Evolutionary conservation across 1,140 invertebrate species (phyloP).

Genomic region (Oedothorax gibbosus): DNA sequence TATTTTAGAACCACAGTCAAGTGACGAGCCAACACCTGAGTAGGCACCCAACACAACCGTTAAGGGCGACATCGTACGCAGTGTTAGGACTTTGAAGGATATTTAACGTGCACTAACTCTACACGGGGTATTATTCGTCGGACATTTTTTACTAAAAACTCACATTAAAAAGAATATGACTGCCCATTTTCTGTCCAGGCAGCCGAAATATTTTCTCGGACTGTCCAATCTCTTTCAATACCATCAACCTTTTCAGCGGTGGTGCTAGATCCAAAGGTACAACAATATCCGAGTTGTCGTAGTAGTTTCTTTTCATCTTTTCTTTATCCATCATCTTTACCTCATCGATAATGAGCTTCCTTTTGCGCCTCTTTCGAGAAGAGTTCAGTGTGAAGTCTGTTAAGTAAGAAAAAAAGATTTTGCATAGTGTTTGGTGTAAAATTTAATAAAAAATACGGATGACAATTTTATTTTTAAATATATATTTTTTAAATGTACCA

Average conservation of each 20-base stretch:
- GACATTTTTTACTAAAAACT: no score
- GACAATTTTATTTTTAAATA: no score
- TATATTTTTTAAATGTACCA: no score
- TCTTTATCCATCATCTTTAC: conserved; percentile 99
- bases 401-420: not conserved
- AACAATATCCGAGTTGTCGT: conserved; percentile 96
- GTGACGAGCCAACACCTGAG: no score
- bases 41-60: no score
- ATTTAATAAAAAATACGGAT: not conserved
- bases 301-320: conserved; percentile 98
- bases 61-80: no score
- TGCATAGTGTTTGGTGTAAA: not conserved
- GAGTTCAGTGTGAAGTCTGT: conserved; percentile 34
- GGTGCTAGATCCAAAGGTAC: conserved; percentile 98
- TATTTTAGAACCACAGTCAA: no score
- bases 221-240: conserved; percentile 98
- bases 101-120: no score
- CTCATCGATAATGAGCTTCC: conserved; percentile 97
- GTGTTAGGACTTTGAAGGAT: no score
- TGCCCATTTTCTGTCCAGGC: conserved; percentile 89
- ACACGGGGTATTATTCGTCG: no score
- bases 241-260: conserved; percentile 96
- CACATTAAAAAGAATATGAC: conserved; percentile 76
- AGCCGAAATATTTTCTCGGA: conserved; percentile 96
- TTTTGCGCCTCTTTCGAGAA: conserved; percentile 78